Percentiles rank a stretch among this genome's conserved stretches.
Evolutionary conservation across 2,113 vertebrate genomes (phyloP).

Genomic region (Arothron firmamentum): DNA sequence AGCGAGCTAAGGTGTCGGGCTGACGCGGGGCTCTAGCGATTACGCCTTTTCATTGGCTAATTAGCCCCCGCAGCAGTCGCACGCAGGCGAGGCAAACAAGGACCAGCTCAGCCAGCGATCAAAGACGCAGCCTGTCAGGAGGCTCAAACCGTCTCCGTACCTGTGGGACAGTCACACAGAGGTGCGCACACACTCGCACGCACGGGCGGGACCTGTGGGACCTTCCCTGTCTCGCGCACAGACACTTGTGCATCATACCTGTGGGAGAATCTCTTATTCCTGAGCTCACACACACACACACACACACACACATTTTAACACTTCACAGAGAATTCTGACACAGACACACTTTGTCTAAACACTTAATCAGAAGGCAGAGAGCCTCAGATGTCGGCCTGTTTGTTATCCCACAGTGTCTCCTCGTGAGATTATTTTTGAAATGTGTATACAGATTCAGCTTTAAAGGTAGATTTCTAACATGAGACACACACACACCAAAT

Average conservation of each 20-base stretch:
- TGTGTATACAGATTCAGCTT: slow-evolving; percentile 13
- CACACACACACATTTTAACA: slow-evolving; percentile 22
- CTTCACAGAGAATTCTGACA: slow-evolving; percentile 12
- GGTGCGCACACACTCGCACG: slow-evolving; percentile 26
- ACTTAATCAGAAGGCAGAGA: slow-evolving; percentile 46
- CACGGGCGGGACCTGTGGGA: not conserved
- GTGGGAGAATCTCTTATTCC: slow-evolving; percentile 56
- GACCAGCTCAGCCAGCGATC: slow-evolving; percentile 65
- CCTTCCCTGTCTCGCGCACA: slow-evolving; percentile 1
- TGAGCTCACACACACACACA: slow-evolving; percentile 35
- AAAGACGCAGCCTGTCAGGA: slow-evolving; percentile 71
- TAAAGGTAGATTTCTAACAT: not conserved
- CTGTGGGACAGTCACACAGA: slow-evolving; percentile 65
- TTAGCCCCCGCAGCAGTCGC: slow-evolving; percentile 72
- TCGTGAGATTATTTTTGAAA: slow-evolving; percentile 27
- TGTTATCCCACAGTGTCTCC: slow-evolving; percentile 34
- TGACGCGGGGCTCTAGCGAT: slow-evolving; percentile 71
- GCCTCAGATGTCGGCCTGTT: slow-evolving; percentile 18
- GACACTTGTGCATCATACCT: slow-evolving; percentile 49
- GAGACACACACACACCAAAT: no score
- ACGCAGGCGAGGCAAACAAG: slow-evolving; percentile 66
- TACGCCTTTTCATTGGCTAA: slow-evolving; percentile 75
- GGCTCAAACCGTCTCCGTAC: slow-evolving; percentile 65
- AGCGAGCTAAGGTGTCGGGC: slow-evolving; percentile 60
- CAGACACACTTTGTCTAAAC: slow-evolving; percentile 44